phyloP scores from a whole-genome alignment of 2,888 invertebrate genomes.

The Zhuqinia jingwanae region DNA sequence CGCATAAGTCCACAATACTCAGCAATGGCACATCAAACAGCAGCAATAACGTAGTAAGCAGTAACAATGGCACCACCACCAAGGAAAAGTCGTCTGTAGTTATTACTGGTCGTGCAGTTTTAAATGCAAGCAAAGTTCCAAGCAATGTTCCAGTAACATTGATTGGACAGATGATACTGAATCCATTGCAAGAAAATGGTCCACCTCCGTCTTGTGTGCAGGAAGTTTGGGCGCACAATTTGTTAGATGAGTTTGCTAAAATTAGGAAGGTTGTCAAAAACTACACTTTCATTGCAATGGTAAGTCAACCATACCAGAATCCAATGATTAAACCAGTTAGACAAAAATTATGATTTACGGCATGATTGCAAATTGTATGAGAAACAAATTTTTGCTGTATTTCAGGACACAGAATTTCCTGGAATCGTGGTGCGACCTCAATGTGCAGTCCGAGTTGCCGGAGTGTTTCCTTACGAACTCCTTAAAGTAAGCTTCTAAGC shows the following conservation, averaged over 20 bases:
- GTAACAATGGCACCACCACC: neutral
- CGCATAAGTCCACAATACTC: conserved; percentile 20
- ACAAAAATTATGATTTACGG: neutral
- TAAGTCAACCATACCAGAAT: conserved; percentile 1
- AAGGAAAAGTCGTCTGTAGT: conserved; percentile 12
- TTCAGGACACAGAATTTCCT: conserved; percentile 75
- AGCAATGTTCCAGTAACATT: neutral
- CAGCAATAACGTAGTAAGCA: too few relatives aligned
- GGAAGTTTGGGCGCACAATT: conserved; percentile 98
- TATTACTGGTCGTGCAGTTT: neutral
- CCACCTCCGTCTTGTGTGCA: conserved; percentile 86
- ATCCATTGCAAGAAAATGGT: conserved; percentile 13
- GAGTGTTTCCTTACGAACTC: conserved; percentile 81
- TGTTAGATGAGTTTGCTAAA: conserved; percentile 97
- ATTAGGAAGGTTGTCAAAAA: conserved; percentile 88
- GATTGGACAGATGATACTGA: neutral
- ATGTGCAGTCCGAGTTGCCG: neutral
- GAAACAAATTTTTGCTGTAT: too few relatives aligned
- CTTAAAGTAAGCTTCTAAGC: conserved; percentile 86
- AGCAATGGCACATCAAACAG: neutral
- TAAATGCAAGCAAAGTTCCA: neutral
- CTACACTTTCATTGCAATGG: conserved; percentile 85
- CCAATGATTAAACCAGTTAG: neutral
- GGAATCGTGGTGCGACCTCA: conserved; percentile 62
- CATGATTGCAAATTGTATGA: conserved; percentile 54